Evolutionary conservation across 2,113 vertebrate genomes (phyloP).

Genomic region (Echinops telfairi): DNA sequence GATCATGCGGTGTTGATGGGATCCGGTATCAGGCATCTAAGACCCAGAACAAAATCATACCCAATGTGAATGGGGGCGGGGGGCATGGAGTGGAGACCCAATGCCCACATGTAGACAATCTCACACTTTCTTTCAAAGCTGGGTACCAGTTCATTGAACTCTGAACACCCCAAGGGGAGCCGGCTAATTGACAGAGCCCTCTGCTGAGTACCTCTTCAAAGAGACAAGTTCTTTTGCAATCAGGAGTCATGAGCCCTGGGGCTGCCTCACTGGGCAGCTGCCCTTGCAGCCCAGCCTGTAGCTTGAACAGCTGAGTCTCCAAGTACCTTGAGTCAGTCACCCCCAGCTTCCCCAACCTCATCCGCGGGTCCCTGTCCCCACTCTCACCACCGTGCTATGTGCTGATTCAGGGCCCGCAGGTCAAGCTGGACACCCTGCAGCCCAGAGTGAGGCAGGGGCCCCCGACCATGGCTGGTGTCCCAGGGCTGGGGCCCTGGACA

Average conservation of each 20-base stretch:
- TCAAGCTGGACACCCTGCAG: neutral
- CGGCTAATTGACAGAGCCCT: neutral
- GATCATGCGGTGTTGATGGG: no score
- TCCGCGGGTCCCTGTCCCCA: neutral
- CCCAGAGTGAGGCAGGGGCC: neutral
- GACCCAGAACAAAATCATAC: no score
- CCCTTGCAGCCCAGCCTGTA: neutral
- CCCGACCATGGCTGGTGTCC: neutral
- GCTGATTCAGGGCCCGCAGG: neutral
- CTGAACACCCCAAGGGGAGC: neutral
- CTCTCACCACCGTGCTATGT: neutral
- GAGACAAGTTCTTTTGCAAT: conserved; percentile 1
- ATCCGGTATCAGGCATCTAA: no score
- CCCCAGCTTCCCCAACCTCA: neutral
- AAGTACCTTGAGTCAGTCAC: neutral
- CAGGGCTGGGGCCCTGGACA: neutral
- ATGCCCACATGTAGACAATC: no score
- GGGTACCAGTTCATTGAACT: neutral
- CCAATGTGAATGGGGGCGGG: no score
- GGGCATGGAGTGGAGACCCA: no score
- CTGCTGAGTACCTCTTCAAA: neutral
- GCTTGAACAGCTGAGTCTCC: neutral
- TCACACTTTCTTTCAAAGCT: neutral
- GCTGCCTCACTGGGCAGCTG: neutral
- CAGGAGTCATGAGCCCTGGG: neutral